Percentiles rank a stretch among this genome's conserved stretches.
These are phyloP conservation scores for Sisyra nigra DNA, from an alignment of 2,888 invertebrate species.

Conservation along the genomic window DNA sequence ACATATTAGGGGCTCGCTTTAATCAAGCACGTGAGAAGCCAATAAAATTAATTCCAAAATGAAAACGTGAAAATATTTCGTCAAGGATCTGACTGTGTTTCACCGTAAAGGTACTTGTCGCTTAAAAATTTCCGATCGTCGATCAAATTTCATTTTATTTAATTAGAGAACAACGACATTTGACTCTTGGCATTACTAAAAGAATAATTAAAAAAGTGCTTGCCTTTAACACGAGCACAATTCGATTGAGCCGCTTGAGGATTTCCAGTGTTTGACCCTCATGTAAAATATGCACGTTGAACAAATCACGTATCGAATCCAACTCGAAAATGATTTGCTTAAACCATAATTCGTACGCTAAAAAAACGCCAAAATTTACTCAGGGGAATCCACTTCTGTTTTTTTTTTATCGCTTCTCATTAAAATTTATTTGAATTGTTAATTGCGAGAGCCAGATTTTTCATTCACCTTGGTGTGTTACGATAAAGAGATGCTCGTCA, in stretches of 20 bases:
- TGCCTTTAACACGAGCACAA: slow-evolving; percentile 86
- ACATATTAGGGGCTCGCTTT: too few species aligned
- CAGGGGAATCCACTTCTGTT: too few species aligned
- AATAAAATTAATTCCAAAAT: too few species aligned
- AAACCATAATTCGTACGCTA: slow-evolving; percentile 98
- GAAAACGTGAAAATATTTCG: not conserved
- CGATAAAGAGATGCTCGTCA: slow-evolving; percentile 93
- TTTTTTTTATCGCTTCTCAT: too few species aligned
- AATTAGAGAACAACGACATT: not conserved
- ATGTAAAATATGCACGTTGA: slow-evolving; percentile 60
- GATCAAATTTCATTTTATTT: not conserved
- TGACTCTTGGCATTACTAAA: too few species aligned
- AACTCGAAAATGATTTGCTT: slow-evolving; percentile 96
- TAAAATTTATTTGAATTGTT: not conserved
- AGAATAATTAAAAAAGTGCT: slow-evolving; percentile 14
- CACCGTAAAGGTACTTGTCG: not conserved
- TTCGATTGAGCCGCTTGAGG: slow-evolving; percentile 75
- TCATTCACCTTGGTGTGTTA: slow-evolving; percentile 85
- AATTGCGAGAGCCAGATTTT: not conserved
- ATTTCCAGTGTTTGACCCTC: slow-evolving; percentile 89
- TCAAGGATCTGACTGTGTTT: not conserved
- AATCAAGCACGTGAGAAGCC: too few species aligned
- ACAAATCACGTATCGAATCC: slow-evolving; percentile 75
- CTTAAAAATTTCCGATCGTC: not conserved
- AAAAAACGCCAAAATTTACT: slow-evolving; percentile 18